Evolutionary conservation across 1,140 invertebrate species (phyloP).

Genomic region (Magallana ariakensis): DNA sequence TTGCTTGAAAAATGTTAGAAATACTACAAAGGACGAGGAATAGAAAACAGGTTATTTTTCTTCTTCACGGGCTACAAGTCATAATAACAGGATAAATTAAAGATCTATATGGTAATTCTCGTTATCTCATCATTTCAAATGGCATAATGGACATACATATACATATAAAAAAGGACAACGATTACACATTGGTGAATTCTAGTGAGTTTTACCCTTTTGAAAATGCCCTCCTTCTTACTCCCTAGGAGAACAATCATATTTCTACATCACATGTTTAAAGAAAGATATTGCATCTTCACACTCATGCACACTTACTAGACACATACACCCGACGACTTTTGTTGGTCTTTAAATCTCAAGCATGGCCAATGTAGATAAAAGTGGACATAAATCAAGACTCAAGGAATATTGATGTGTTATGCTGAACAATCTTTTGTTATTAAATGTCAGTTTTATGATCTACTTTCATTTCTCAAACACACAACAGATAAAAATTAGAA

Average conservation of each 20-base stretch:
- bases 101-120: conserved; percentile 29
- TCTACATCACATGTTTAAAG: conserved; percentile 10
- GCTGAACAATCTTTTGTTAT: too few species aligned
- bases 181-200: not conserved
- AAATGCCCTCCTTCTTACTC: not conserved
- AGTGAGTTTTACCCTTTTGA: not conserved
- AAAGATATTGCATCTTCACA: not conserved
- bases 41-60: conserved; percentile 11
- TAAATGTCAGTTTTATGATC: too few species aligned
- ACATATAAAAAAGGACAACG: not conserved
- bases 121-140: conserved; percentile 30
- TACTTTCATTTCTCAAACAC: too few species aligned
- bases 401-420: too few species aligned
- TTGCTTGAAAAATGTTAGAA: too few species aligned
- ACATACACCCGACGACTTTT: too few species aligned
- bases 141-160: conserved; percentile 24
- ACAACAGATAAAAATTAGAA: too few species aligned
- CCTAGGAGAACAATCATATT: not conserved
- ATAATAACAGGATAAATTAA: conserved; percentile 31
- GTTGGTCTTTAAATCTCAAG: too few species aligned
- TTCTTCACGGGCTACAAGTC: not conserved
- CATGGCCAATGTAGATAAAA: too few species aligned
- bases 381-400: too few species aligned
- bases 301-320: too few species aligned
- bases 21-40: not conserved